Base-by-base conservation (phyloP, 2,888 invertebrate genomes). In the Platycnemis pennipes region DNA sequence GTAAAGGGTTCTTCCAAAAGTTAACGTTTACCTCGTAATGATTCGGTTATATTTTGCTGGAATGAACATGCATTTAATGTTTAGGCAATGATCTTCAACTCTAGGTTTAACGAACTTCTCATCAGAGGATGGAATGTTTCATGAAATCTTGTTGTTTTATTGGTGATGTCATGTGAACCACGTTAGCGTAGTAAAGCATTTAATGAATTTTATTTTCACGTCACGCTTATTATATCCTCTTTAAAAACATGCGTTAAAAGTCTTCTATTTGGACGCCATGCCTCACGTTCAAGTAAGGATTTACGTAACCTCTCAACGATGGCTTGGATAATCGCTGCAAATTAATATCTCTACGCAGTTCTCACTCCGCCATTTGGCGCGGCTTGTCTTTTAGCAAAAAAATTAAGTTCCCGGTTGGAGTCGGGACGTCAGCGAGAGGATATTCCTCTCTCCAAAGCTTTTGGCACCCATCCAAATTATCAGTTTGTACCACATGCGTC, bases 311-410 rank as follows among this genome's bases (percentile, higher is more conserved):
- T 77, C 77, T 77, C 77, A 77, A 37, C 77, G 77, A 37, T 13
- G 31, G 77, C 77, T 77, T 37, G 77, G 77, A 37, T 77, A 77
- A 77, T 77, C 77, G 77, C 37, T 77, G 77, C 31, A 37, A 37
- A 77, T 77, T 77, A 77, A 77, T 77, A 37, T 77, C 37, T 37
- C 77, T 77, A 26, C 77, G 77, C 77, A 77, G 77, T 77, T 77
- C 77, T 77, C 77, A 77, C 37, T 77, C 77, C 11, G 37, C 77
- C 77, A 77, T 77, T 77, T 77, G 77, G 77, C 77, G 77, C 77
- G 77, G 37, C 37, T 77, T 37, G 77, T 77, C 77, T 77, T 77
- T 37, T 37, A 37, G 37, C 37, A 26, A 77, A 77, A 77, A 77
- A 77, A 77, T 77, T 16, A 26, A 77, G n/a, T 8, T 8, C 77